Evolutionary conservation across 1,140 invertebrate species (phyloP).

Genomic region (Orchestia grillus): DNA sequence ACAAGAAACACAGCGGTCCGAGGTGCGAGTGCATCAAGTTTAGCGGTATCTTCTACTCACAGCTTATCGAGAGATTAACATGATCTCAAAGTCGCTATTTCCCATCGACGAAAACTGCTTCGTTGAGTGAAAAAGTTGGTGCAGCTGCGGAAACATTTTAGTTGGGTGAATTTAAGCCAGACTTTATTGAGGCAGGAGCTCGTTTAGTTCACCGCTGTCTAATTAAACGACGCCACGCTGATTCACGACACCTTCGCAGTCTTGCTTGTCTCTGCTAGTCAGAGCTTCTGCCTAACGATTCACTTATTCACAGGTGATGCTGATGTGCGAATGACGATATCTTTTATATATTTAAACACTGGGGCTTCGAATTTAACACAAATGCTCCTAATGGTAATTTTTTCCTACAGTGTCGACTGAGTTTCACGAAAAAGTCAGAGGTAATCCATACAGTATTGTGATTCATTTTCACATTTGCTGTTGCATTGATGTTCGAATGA

Average conservation of each 20-base stretch:
- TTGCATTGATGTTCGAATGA: background rate
- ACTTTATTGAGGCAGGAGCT: constrained; percentile 22
- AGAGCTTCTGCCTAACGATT: background rate
- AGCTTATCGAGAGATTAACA: background rate
- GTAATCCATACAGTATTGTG: background rate
- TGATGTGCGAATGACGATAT: background rate
- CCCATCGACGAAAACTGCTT: background rate
- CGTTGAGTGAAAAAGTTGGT: background rate
- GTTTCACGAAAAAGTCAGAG: background rate
- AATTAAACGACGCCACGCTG: constrained; percentile 37
- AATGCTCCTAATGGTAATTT: background rate
- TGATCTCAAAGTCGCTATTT: background rate
- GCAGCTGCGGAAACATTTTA: background rate
- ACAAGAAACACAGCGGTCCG: background rate
- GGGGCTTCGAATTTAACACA: background rate
- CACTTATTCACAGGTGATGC: background rate
- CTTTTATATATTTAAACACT: background rate
- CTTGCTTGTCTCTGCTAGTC: background rate
- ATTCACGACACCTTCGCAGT: background rate
- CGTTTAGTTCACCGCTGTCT: constrained; percentile 18
- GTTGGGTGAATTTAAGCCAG: background rate
- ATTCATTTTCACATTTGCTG: background rate
- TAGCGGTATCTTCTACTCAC: background rate
- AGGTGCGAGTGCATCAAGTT: background rate
- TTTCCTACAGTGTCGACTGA: background rate